Evolutionary conservation across 2,113 vertebrate species (phyloP), one percentile per base, ranked within the genome.

Genomic region (Monopterus albus): DNA sequence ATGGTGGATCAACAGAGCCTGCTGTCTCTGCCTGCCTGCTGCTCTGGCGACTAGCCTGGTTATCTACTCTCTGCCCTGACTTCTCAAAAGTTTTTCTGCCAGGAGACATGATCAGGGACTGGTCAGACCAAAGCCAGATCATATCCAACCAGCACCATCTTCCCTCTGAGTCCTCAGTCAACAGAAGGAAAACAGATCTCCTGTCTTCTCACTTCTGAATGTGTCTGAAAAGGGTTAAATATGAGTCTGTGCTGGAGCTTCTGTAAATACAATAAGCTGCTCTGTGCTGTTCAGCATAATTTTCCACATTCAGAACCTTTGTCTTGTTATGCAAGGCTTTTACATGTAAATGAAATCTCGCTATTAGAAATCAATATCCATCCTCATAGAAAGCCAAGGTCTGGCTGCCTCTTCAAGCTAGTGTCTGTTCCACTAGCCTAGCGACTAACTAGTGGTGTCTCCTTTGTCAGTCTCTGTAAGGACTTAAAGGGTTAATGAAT

Each of bases 1-100:
- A 20, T 15, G 51, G 73, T 15, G 74, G 79, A 66, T 81, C 59
- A 71, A 47, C 13, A 4, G 51, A 70, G 71, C 45, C 26, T 9
- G 40, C 73, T 17, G n/a, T 68, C 67, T 75, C 73, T 21, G 42
- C 40, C 62, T 42, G 55, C 55, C 74, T 78, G 72, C 72, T 76
- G 59, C 60, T 59, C 55, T 70, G 78, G 75, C 28, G 10, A 29
- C 69, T 25, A 35, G 56, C 49, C 58, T 38, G 5, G n/a, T 23
- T 18, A n/a, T 57, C 26, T 4, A 45, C 53, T 59, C 55, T 74
- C 31, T 55, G 72, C 39, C 59, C 72, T 63, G 12, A 0, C n/a
- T 35, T 69, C 40, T 10, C 36, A 40, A n/a, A 45, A 78, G 33
- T 56, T 28, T 50, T 15, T 25, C 43, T 15, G 23, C 40, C 61